A percentile compares a stretch with the other conserved stretches of the same genome.
phyloP scores from a whole-genome alignment of 2,797 vertebrate species.

The Prionace glauca region DNA sequence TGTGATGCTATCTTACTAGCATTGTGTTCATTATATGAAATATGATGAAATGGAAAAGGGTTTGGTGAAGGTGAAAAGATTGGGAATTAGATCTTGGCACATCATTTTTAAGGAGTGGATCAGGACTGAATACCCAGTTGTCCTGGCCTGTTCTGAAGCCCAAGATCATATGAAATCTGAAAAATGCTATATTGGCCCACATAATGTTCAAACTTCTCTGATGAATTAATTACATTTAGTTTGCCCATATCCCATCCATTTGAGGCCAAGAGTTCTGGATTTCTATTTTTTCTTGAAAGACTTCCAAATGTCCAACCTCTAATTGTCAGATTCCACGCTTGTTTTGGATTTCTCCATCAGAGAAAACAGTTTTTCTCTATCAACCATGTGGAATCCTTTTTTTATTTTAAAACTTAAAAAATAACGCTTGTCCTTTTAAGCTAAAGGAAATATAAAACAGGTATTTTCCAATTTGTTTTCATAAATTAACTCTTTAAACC shows the following conservation, averaged over 20 bases:
- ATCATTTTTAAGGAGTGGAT: not conserved
- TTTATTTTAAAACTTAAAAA: too few relatives aligned
- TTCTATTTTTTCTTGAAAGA: not conserved
- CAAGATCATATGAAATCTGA: not conserved
- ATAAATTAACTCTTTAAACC: not conserved
- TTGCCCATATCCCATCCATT: not conserved
- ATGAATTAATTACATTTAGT: not conserved
- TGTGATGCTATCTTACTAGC: not conserved
- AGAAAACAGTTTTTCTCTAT: too few relatives aligned
- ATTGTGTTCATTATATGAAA: not conserved
- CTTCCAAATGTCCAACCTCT: not conserved
- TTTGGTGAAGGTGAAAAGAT: not conserved
- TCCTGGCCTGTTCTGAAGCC: not conserved
- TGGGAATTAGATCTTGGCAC: not conserved
- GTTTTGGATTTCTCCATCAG: too few relatives aligned
- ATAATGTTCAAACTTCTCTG: not conserved
- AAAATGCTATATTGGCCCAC: not conserved
- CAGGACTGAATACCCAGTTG: not conserved
- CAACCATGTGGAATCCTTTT: too few relatives aligned
- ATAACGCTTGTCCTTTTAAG: not conserved
- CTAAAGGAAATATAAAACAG: not conserved
- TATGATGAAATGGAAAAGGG: not conserved
- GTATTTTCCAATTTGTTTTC: not conserved
- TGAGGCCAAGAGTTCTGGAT: not conserved
- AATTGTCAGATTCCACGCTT: not conserved